phyloP scores from a whole-genome alignment of 2,888 invertebrate species.

The Myopa tessellatipennis region DNA sequence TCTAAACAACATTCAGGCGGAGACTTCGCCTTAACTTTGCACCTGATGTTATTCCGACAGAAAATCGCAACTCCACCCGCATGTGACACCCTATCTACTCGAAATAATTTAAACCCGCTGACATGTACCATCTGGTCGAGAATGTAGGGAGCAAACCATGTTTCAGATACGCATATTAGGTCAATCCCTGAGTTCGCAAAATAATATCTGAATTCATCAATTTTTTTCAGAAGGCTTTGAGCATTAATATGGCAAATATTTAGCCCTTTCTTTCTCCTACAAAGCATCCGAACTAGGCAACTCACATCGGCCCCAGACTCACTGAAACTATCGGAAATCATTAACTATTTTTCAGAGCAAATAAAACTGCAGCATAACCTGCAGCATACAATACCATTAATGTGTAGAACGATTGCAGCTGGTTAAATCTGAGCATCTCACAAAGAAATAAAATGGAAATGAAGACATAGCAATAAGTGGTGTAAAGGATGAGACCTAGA shows the following conservation, averaged over 20 bases:
- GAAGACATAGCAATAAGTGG: too few relatives aligned
- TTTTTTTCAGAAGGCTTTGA: conserved; percentile 34
- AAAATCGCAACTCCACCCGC: conserved; percentile 34
- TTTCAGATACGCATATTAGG: conserved; percentile 38
- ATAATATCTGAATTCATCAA: conserved; percentile 33
- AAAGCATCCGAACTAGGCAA: neutral
- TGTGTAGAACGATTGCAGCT: neutral
- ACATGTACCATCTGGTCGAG: neutral
- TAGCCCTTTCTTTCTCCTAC: conserved; percentile 25
- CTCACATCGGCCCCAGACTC: neutral
- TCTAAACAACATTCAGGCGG: neutral
- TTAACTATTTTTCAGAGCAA: neutral
- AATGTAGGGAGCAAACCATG: conserved; percentile 25
- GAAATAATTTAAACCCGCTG: conserved; percentile 23
- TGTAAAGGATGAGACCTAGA: too few relatives aligned
- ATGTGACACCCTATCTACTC: conserved; percentile 27
- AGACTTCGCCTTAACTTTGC: neutral
- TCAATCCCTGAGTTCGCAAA: conserved; percentile 29
- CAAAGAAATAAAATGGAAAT: neutral
- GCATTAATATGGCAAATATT: conserved; percentile 40
- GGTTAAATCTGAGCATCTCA: conserved; percentile 2
- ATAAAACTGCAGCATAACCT: neutral
- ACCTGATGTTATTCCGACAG: neutral
- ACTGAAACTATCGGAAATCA: neutral
- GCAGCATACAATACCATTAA: neutral